Evolutionary conservation across 2,797 vertebrate species (phyloP), one percentile per base, ranked within the genome.

Genomic region (Coccyzus lansbergi): DNA sequence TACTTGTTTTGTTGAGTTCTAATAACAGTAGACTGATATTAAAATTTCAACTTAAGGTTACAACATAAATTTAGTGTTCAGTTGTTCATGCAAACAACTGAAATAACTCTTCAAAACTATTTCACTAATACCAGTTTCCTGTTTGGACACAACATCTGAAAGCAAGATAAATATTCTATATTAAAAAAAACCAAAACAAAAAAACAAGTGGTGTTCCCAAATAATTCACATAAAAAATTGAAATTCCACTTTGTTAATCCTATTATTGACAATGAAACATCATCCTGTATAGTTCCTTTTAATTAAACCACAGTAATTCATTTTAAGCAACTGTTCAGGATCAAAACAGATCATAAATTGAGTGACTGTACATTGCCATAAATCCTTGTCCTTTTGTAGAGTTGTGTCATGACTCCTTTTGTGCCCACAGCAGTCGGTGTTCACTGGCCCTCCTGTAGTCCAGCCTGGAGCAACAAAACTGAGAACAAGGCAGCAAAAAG

Each of bases 391-490:
- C 7, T 21, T 84, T 15, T 12, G 56, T 48, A 36, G 5, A 22
- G 59, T 33, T 9, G 0, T 0, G 4, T 42, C 40, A 20, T 36
- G 0, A 5, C 0, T 8, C 9, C 51, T 33, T 2, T 55, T 1
- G 2, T 5, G 38, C 42, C 53, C 28, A 13, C 4, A 31, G 77
- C 21, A 40, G 63, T 10, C 4, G 5, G 20, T 44, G 4, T 3
- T 15, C 22, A 0, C 18, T 2, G 14, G 12, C 25, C 6, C 51
- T 12, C 40, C 60, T 34, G 48, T 38, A 74, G 52, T 78, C 58
- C 4, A 7, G 4, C 16, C 22, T 8, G 0, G 11, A 64, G 5
- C 34, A 15, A 26, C 21, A 9, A 29, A 6, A 28, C 1, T 1
- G 3, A 19, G 22, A 10, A 17, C 20, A 80, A 75, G 24, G 20